Base-by-base conservation (phyloP, 2,797 vertebrate genomes). In the Lutra lutra region DNA sequence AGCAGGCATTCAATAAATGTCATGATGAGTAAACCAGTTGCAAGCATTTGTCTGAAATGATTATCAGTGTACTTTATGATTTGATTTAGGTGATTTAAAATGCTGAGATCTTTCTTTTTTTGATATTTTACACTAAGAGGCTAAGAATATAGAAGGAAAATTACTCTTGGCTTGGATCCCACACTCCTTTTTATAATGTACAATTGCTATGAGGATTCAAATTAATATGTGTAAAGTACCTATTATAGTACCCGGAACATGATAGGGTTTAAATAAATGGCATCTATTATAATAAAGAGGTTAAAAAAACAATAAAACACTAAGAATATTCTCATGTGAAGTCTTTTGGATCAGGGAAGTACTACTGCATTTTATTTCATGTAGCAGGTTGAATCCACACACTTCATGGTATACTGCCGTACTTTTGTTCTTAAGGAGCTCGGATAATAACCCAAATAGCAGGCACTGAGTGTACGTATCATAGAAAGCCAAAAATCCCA, bases 211-310 rank as follows among this genome's bases (percentile, higher is more conserved):
- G 32, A 88, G n/a, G 5, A 77, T 85, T 54, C 38, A 93, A 78
- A 91, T 72, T 82, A 94, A 64, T 83, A 48, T 56, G 40, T 56
- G 32, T 40, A 46, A 82, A 85, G 20, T 80, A 75, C 3, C 23
- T 3, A 21, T 62, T 84, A 40, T 14, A 82, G 56, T 75, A 91
- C 17, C 12, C 51, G 20, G 27, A 25, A 32, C 13, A 78, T 2
- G 11, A n/a, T 43, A 78, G 13, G 12, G 25, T 86, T 95, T 91
- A 78, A 96, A 92, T 82, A 86, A 83, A 84, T 54, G 73, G 4
- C 68, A 86, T 25, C 14, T 68, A 27, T 70, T 78, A 70, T 66
- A 82, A 82, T 72, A 78, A 89, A 94, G 12, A 83, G 18, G 23
- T 68, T 89, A 92, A 43, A 51, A 73, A 46, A 54, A 12, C 25